phyloP scores from a whole-genome alignment of 2,888 invertebrate genomes.

The Cantharis lateralis region DNA sequence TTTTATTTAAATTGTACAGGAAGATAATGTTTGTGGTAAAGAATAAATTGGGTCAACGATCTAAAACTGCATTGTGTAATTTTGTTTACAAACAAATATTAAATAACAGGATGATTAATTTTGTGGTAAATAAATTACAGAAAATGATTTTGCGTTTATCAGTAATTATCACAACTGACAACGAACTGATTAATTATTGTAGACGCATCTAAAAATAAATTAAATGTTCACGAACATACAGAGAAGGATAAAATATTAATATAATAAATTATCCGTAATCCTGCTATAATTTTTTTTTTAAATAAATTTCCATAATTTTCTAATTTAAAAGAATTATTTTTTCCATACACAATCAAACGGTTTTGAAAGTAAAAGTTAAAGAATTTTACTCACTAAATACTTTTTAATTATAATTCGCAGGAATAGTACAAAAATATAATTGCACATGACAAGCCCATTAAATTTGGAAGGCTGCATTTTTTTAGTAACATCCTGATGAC shows the following conservation, averaged over 20 bases:
- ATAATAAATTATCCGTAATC: not conserved
- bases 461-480: not conserved
- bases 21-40: not conserved
- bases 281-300: not conserved
- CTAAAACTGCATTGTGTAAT: not conserved
- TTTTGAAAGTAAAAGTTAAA: not conserved
- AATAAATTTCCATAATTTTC: not conserved
- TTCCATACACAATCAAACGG: not conserved
- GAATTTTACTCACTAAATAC: not conserved
- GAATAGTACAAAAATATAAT: not conserved
- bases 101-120: not conserved
- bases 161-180: not conserved
- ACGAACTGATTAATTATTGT: not conserved
- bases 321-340: not conserved
- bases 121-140: not conserved
- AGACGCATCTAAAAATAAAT: not conserved
- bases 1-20: not conserved
- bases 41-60: not conserved
- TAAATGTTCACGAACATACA: not conserved
- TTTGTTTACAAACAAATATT: not conserved
- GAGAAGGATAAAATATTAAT: too few relatives aligned
- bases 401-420: not conserved
- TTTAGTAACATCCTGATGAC: not conserved
- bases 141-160: not conserved
- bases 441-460: not conserved